Evolutionary conservation across 2,797 vertebrate species (phyloP).

Genomic region (Pseudochirops cupreus): DNA sequence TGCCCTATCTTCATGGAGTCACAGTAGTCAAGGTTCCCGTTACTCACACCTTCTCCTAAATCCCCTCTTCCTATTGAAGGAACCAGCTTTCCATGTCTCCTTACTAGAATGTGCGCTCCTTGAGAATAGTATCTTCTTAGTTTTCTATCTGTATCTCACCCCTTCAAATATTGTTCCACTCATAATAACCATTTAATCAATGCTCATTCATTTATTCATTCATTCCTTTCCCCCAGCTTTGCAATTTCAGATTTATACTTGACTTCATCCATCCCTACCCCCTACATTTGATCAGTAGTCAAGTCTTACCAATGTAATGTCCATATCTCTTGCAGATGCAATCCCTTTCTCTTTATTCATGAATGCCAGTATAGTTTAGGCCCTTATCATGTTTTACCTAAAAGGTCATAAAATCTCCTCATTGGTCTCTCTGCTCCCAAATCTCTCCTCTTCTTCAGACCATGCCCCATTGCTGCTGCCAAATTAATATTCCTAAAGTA

Average conservation of each 20-base stretch:
- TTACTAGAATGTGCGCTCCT: neutral
- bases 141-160: neutral
- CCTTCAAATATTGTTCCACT: neutral
- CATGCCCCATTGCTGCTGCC: neutral
- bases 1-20: neutral
- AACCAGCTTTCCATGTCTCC: neutral
- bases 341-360: neutral
- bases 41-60: neutral
- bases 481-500: neutral
- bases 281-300: neutral
- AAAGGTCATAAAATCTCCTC: neutral
- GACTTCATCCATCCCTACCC: neutral
- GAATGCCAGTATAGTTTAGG: neutral
- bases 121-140: neutral
- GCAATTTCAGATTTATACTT: neutral
- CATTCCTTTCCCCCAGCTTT: neutral
- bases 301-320: neutral
- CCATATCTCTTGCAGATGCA: neutral
- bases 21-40: neutral
- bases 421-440: neutral
- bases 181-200: neutral
- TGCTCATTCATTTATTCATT: neutral
- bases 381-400: neutral
- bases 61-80: neutral
- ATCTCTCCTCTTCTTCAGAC: neutral